A percentile compares a stretch with the other conserved stretches of the same genome.
Evolutionary conservation across 2,797 vertebrate species (phyloP).

Genomic region (Notoglanidium macrostoma): DNA sequence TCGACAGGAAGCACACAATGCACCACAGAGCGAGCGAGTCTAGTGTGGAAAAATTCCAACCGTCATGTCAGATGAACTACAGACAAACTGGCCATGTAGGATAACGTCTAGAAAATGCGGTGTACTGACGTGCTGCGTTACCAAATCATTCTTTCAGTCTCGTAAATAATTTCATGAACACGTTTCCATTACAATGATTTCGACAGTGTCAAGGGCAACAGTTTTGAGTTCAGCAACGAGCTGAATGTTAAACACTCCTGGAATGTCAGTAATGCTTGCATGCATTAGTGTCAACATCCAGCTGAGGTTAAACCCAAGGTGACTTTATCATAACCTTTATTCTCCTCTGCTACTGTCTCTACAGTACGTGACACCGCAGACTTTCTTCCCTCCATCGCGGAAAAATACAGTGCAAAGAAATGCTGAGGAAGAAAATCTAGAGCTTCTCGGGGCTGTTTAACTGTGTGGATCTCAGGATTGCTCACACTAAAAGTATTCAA

Average conservation of each 20-base stretch:
- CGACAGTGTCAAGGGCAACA: background rate
- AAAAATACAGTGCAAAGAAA: background rate
- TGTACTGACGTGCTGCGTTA: background rate
- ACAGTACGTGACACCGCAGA: background rate
- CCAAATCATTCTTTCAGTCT: background rate
- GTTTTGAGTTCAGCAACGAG: background rate
- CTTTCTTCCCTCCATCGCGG: too few relatives aligned
- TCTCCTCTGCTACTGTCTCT: background rate
- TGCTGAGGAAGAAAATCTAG: background rate
- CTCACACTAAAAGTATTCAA: background rate
- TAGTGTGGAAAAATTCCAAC: background rate
- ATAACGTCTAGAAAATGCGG: background rate
- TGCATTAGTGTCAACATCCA: background rate
- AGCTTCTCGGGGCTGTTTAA: background rate
- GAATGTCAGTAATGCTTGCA: background rate
- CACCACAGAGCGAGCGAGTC: background rate
- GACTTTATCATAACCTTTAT: background rate
- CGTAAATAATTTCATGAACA: background rate
- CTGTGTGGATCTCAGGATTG: background rate
- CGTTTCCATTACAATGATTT: background rate
- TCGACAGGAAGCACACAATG: background rate
- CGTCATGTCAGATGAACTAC: background rate
- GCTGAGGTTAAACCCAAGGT: background rate
- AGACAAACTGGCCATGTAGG: background rate
- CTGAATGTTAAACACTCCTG: constrained; percentile 18